phyloP scores from a whole-genome alignment of 2,113 vertebrate genomes.

The Psammodynastes pulverulentus region DNA sequence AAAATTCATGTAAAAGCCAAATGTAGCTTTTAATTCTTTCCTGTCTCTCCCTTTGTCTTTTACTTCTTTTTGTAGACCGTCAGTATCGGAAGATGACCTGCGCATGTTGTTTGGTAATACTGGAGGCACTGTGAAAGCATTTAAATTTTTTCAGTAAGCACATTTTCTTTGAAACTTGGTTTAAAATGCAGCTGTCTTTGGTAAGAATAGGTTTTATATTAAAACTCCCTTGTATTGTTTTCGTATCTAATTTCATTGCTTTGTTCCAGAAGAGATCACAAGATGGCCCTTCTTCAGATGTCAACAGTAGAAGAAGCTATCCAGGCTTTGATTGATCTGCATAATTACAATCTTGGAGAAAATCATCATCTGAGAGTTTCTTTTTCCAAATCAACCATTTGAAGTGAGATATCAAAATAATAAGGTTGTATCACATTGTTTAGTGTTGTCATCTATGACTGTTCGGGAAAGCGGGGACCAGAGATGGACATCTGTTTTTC shows the following conservation, averaged over 20 bases:
- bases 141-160: constrained; percentile 99
- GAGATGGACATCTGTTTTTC: constrained; percentile 75
- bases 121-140: constrained; percentile 94
- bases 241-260: constrained; percentile 66
- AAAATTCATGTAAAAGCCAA: not conserved
- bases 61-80: constrained; percentile 75
- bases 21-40: constrained; percentile 12
- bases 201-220: not conserved
- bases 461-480: constrained; percentile 86
- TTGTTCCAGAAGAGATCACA: constrained; percentile 89
- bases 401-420: constrained; percentile 64
- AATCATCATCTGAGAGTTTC: constrained; percentile 97
- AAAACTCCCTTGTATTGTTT: constrained; percentile 38
- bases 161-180: constrained; percentile 49
- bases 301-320: constrained; percentile 95
- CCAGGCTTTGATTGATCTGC: constrained; percentile 94
- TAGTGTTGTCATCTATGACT: constrained; percentile 79
- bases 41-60: not conserved
- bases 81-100: constrained; percentile 91
- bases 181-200: not conserved
- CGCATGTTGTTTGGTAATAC: constrained; percentile 92
- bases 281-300: constrained; percentile 98
- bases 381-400: constrained; percentile 98
- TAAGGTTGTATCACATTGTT: constrained; percentile 69
- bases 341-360: constrained; percentile 97